Base-by-base conservation (phyloP, 2,888 invertebrate species). In the Troides oblongomaculatus region DNA sequence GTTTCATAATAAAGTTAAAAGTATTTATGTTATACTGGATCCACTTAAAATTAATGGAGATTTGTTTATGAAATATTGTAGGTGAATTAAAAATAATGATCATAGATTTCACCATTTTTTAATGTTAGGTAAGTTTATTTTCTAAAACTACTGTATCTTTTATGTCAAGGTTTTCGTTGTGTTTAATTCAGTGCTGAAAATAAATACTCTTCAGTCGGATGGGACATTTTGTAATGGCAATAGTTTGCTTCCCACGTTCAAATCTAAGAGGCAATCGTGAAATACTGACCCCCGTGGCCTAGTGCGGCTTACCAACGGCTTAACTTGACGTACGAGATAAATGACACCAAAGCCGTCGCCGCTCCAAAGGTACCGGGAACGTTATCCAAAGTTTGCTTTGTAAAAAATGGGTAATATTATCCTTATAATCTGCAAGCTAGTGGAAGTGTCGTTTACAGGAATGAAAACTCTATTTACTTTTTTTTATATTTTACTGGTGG, bases 241-340 rank as follows among this genome's bases (percentile, higher is more conserved):
- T 59, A 25, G 25, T n/a, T 59, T 59, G 57, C 57, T 18, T 69
- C 64, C 64, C 68, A 64, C 64, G 43, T 57, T 61, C 43, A 64
- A 69, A 57, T 69, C 61, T 53, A 50, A 61, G 64, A 56, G 64
- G 61, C 57, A 64, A 64, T 61, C 61, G 64, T 61, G 64, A 69
- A 23, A 64, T 56, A 43, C 56, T 64, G 64, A 69, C 64, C 61
- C 61, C 56, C 56, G 25, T 64, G 64, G 69, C 69, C 59, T 61
- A 69, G 64, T 60, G 64, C 56, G 64, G 64, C 60, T 69, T 68
- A 68, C 68, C 50, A 43, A 18, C 25, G 64, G 69, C 53, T 69
- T 64, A 69, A 56, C 21, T 50, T 69, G 69, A 69, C 69, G 46
- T 43, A 23, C 8, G 25, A 69, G 69, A 69, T 69, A 69, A 64